These are phyloP conservation scores for Phalacrocorax brasilianus DNA, from an alignment of 2,113 vertebrate species.

Conservation along the genomic window DNA sequence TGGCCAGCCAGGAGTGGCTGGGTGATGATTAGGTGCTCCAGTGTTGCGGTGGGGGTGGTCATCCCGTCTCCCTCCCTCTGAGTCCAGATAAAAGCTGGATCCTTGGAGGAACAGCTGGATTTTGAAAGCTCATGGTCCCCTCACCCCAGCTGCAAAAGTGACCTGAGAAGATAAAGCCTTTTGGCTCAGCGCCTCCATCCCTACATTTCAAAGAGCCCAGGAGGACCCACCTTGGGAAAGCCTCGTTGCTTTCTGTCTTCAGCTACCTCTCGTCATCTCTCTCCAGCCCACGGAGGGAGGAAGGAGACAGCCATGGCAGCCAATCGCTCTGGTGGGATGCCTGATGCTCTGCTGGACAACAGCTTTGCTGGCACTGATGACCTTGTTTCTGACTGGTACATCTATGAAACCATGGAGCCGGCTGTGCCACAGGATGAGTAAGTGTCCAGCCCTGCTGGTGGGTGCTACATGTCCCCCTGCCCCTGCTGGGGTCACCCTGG, in stretches of 20 bases:
- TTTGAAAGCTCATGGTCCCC: neutral
- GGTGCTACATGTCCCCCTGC: neutral
- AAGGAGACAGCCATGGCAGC: constrained; percentile 24
- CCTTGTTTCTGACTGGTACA: constrained; percentile 66
- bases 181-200: neutral
- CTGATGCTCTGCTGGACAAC: neutral
- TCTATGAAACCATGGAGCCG: constrained; percentile 32
- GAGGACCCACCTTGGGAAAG: neutral
- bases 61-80: constrained; percentile 4
- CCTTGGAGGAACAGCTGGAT: neutral
- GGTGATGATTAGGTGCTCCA: neutral
- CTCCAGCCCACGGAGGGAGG: neutral
- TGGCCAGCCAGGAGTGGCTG: neutral
- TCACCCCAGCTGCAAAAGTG: neutral
- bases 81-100: constrained; percentile 19
- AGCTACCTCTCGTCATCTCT: neutral
- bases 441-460: neutral
- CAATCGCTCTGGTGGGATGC: neutral
- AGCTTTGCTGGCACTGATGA: neutral
- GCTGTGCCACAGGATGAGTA: constrained; percentile 17
- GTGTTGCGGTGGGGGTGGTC: rapidly evolving
- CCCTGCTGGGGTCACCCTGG: neutral
- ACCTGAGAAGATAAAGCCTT: neutral
- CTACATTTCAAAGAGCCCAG: neutral
- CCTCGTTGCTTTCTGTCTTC: neutral